Evolutionary conservation across 2,797 vertebrate genomes (phyloP).

Genomic region (Melanotaenia parkinsoni): DNA sequence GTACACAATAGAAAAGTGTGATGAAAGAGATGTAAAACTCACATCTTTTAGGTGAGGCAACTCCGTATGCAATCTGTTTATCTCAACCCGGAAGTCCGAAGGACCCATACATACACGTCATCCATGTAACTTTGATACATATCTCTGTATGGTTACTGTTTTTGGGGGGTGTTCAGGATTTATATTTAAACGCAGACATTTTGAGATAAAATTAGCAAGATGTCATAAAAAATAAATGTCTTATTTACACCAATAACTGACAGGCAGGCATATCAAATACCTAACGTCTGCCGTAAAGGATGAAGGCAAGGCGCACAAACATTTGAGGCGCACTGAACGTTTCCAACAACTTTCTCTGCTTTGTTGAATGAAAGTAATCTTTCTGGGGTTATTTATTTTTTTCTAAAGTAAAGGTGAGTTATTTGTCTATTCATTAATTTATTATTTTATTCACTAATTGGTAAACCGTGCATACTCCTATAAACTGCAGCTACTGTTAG

Average conservation of each 20-base stretch:
- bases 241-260: not conserved
- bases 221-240: fast-evolving
- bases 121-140: constrained; percentile 18
- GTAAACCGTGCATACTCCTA: not conserved
- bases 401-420: too few species aligned
- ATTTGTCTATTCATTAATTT: too few species aligned
- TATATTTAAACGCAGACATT: fast-evolving
- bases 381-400: not conserved
- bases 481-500: not conserved
- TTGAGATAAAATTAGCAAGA: fast-evolving
- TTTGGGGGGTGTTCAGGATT: fast-evolving
- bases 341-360: not conserved
- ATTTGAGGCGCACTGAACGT: constrained; percentile 15
- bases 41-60: constrained; percentile 66
- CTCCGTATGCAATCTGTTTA: constrained; percentile 52
- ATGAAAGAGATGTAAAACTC: constrained; percentile 34
- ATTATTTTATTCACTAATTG: too few species aligned
- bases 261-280: constrained; percentile 50
- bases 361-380: not conserved
- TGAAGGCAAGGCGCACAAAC: constrained; percentile 27
- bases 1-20: fast-evolving
- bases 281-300: constrained; percentile 58
- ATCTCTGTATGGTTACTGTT: not conserved
- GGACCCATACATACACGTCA: constrained; percentile 82
- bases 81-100: constrained; percentile 77